Conservation (phyloP, 2,797 vertebrate species). For the Heterohyrax brucei region DNA sequence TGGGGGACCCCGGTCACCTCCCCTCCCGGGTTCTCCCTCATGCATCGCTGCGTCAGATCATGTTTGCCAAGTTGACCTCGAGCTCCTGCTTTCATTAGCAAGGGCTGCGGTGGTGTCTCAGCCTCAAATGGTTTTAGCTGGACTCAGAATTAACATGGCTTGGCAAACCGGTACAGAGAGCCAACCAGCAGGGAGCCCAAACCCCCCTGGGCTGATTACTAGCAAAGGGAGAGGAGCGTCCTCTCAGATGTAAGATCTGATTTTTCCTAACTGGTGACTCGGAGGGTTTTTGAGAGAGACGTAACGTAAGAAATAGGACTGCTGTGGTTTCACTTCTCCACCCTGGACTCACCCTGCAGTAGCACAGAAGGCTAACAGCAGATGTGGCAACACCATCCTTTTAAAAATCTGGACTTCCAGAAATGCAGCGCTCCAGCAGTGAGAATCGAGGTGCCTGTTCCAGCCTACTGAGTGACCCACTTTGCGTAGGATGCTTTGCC, state of each 20-base stretch:
- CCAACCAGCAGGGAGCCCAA: background rate
- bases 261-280: background rate
- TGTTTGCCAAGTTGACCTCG: background rate
- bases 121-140: background rate
- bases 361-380: background rate
- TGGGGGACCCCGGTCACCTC: fast-evolving
- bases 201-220: background rate
- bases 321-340: background rate
- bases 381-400: background rate
- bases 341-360: background rate
- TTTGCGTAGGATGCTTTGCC: too few relatives aligned
- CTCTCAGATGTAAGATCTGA: background rate
- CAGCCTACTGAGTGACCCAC: background rate
- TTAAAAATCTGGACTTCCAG: background rate
- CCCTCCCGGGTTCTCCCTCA: background rate
- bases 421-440: background rate
- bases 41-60: background rate
- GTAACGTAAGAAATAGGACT: background rate
- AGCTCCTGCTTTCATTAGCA: background rate
- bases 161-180: background rate
- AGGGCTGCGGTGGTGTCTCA: too few relatives aligned
- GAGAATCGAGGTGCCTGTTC: background rate
- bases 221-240: background rate
- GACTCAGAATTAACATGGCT: background rate
- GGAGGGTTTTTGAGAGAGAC: background rate